Evolutionary conservation across 1,140 invertebrate species (phyloP).

Genomic region (Paraescarpia echinospica): DNA sequence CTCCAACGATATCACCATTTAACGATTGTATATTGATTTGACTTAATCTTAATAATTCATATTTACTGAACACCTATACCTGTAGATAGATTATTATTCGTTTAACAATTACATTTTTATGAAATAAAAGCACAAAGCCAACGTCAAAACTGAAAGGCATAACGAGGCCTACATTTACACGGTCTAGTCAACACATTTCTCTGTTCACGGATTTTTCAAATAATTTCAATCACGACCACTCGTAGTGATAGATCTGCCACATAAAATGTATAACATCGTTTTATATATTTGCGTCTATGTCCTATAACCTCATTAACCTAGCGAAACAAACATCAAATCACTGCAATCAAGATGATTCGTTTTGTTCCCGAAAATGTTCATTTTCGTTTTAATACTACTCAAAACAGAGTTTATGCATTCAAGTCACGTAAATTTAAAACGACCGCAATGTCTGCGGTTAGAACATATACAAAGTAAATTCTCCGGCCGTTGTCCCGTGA

Average conservation of each 20-base stretch:
- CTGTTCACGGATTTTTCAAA: background rate
- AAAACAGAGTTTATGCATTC: background rate
- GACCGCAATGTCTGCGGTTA: background rate
- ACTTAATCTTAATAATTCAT: background rate
- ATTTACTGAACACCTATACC: background rate
- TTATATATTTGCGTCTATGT: too few species aligned
- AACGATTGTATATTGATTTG: background rate
- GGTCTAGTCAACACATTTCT: background rate
- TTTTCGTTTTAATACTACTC: background rate
- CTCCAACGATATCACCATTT: too few species aligned
- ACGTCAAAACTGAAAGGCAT: background rate
- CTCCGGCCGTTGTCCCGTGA: background rate
- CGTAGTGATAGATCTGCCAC: background rate
- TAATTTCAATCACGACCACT: background rate
- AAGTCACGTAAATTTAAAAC: background rate
- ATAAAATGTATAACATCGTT: background rate
- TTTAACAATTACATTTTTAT: background rate
- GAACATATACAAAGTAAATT: background rate
- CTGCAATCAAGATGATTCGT: background rate
- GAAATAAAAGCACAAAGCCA: background rate
- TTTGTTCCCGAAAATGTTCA: background rate
- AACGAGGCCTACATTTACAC: too few species aligned
- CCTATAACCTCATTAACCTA: too few species aligned
- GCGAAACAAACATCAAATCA: too few species aligned
- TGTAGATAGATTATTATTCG: background rate